Evolutionary conservation across 1,140 invertebrate genomes (phyloP).

Genomic region (Venturia canescens): DNA sequence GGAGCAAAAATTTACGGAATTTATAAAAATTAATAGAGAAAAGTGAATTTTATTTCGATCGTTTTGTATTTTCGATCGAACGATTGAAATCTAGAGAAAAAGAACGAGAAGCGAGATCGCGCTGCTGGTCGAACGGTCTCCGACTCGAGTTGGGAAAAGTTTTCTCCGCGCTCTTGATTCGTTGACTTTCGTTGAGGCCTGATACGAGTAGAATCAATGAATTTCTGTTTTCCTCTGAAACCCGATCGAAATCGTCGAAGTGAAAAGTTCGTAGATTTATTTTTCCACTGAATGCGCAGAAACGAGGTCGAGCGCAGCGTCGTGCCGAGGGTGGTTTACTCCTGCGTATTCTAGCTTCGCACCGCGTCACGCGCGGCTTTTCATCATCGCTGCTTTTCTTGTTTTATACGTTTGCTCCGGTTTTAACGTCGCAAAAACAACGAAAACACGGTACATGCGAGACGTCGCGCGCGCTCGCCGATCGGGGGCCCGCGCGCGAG

Average conservation of each 20-base stretch:
- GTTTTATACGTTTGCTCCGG: neutral
- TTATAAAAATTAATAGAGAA: too few relatives aligned
- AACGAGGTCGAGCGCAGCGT: neutral
- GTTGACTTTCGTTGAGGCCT: too few relatives aligned
- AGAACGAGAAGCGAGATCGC: too few relatives aligned
- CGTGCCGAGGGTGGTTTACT: neutral
- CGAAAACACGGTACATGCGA: neutral
- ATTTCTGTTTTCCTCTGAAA: too few relatives aligned
- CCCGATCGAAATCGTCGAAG: neutral
- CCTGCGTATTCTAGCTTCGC: neutral
- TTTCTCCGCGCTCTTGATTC: too few relatives aligned
- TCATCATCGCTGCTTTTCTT: neutral
- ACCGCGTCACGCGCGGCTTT: neutral
- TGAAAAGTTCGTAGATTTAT: slow-evolving; percentile 4
- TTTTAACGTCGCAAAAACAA: neutral
- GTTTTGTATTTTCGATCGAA: too few relatives aligned
- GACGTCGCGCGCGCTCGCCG: neutral
- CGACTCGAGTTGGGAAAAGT: too few relatives aligned
- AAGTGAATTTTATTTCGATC: too few relatives aligned
- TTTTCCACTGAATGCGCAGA: neutral
- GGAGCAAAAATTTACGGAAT: too few relatives aligned
- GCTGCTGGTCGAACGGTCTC: too few relatives aligned
- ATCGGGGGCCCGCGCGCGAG: slow-evolving; percentile 25
- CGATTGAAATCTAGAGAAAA: too few relatives aligned
- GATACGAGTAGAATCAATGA: neutral